Evolutionary conservation across 2,797 vertebrate genomes (phyloP), one percentile per base, ranked within the genome.

Genomic region (Lycodopsis pacificus): DNA sequence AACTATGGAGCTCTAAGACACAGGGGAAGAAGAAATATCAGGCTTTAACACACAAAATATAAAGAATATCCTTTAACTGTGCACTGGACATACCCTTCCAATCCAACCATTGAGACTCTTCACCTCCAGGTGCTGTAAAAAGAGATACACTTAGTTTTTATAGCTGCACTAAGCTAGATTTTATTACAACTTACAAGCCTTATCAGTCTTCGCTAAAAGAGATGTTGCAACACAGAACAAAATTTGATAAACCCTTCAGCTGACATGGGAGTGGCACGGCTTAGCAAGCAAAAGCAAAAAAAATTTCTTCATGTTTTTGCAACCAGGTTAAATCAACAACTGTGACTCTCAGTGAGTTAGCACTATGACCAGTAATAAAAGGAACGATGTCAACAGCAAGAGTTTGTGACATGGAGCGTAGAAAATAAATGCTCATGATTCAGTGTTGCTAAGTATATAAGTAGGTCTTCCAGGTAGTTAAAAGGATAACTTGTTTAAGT

Each of bases 101-200:
- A 97, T 93, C 98, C 98, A 99, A 86, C 98, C 98, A 2, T 86
- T 95, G 79, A 74, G 22, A 88, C 97, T 98, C 36, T 40, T 90
- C 91, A 98, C 79, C 73, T 92, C 48, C 79, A 95, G 93, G 22
- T 90, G 66, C 90, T 94, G 94, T 65, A 68, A 86, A 84, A 63
- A 54, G 12, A 64, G 13, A 56, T 17, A 13, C 5, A 71, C n/a
- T 0, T 1, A 8, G 3, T 46, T 36, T 76, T 82, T 72, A 71
- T 19, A 32, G 42, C 8, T 4, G 14, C 22, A 46, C 7, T 70
- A 25, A 8, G 10, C 9, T 19, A 34, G 17, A 65, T 46, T 57
- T 46, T n/a, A 75, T 1, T 32, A 62, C 15, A 71, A 49, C 3
- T 40, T n/a, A 64, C 1, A 40, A 19, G 25, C 40, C 17, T 59